phyloP scores from a whole-genome alignment of 92 coral and sea anemone genomes.

The Galaxea fascicularis region DNA sequence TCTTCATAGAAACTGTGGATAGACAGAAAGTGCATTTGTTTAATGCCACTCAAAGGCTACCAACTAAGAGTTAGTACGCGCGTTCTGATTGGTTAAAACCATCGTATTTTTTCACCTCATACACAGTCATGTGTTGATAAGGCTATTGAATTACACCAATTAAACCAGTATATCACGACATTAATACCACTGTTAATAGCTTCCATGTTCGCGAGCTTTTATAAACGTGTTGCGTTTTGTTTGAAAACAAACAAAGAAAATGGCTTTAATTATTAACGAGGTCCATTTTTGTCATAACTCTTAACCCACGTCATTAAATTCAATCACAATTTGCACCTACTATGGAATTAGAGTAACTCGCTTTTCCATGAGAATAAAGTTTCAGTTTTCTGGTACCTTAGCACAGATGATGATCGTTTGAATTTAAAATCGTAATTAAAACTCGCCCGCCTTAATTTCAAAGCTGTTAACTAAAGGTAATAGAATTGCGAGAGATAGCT shows the following conservation, averaged over 20 bases:
- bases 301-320: background rate
- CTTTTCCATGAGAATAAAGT: background rate
- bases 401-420: background rate
- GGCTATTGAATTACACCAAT: too few species aligned
- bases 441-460: too few species aligned
- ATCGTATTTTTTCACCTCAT: too few species aligned
- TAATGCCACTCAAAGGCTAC: background rate
- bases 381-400: background rate
- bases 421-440: too few species aligned
- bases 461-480: too few species aligned
- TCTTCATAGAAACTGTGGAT: slow-evolving; percentile 69
- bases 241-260: background rate
- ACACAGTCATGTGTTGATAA: too few species aligned
- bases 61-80: too few species aligned
- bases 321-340: background rate
- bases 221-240: background rate
- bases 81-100: too few species aligned
- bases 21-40: background rate
- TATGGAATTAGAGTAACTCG: background rate
- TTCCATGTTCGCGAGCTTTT: background rate
- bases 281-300: background rate
- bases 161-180: too few species aligned
- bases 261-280: background rate
- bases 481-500: too few species aligned
- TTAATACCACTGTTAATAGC: too few species aligned